Base-by-base conservation (phyloP, 2,888 invertebrate species). In the Aspidiotus rigidus region DNA sequence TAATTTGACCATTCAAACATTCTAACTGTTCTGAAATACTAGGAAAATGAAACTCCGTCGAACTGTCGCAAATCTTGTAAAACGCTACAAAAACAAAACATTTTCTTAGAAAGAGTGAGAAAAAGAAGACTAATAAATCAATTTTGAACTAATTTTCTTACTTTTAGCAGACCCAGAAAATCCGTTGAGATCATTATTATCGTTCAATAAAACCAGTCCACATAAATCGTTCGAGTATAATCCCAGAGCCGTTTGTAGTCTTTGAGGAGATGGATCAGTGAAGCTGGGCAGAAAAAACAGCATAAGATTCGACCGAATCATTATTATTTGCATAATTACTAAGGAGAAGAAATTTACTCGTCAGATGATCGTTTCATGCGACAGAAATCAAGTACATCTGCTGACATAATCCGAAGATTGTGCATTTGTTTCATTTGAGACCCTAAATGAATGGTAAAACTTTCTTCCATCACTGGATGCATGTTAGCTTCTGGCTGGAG, bases 351-450 rank as follows among this genome's bases (percentile, higher is more conserved):
- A 63, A 62, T n/a, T 62, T 42, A 69, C 62, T 60, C 62, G 7
- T 57, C 63, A 10, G 9, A n/a, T n/a, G 61, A 56, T 57, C 16
- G 62, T 17, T 70, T 71, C n/a, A 69, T 44, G 17, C 81, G 81
- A 75, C 90, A 90, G 73, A 95, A 83, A 76, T 93, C 90, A 74
- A 90, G 83, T 13, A 90, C 85, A 79, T 92, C 87, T 17, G 89
- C 88, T 70, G 93, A 89, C 42, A 96, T 81, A 72, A 99, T 87
- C 69, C 98, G 83, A 72, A 98, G 89, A 79, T 99, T 99, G 79
- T 99, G 97, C 83, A 95, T 98, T 77, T 97, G 96, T 79, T 99
- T 99, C 78, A 98, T 84, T 80, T 99, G 99, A 7, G 96, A 94
- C 63, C 98, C 97, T 73, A 97, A 83, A 81, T 97, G 95, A 76